These are phyloP conservation scores for Ganaspis sp. DNA, from an alignment of 1,140 invertebrate species.

Conservation along the genomic window DNA sequence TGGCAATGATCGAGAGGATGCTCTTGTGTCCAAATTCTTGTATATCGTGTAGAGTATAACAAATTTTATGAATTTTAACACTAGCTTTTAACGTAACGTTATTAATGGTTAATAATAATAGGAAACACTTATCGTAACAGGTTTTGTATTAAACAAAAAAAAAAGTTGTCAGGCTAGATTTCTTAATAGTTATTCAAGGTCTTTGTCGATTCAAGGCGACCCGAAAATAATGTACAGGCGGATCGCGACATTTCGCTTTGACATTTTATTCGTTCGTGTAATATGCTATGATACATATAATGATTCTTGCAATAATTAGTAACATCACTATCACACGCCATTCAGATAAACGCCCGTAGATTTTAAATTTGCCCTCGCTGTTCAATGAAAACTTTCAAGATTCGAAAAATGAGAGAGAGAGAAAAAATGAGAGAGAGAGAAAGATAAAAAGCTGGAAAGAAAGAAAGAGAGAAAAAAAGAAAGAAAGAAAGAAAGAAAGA, in stretches of 20 bases:
- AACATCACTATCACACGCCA: constrained; percentile 7
- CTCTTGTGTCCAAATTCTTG: constrained; percentile 44
- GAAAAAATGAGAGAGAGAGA: background rate
- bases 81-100: constrained; percentile 45
- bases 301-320: constrained; percentile 35
- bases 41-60: constrained; percentile 46
- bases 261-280: constrained; percentile 48
- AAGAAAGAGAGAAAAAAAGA: background rate
- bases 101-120: constrained; percentile 42
- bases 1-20: constrained; percentile 43
- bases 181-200: constrained; percentile 29
- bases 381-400: background rate
- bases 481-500: too few relatives aligned
- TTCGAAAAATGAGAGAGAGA: background rate
- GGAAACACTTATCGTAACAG: constrained; percentile 44
- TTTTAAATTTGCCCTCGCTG: background rate
- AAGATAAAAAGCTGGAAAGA: too few relatives aligned
- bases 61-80: constrained; percentile 46
- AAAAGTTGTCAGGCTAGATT: constrained; percentile 19
- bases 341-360: background rate
- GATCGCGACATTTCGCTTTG: constrained; percentile 45
- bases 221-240: constrained; percentile 44
- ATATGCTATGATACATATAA: constrained; percentile 48
- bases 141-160: constrained; percentile 36
- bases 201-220: background rate